A percentile compares a stretch with the other conserved stretches of the same genome.
These are phyloP conservation scores for Pyrgilauda ruficollis DNA, from an alignment of 2,113 vertebrate species.

Conservation along the genomic window DNA sequence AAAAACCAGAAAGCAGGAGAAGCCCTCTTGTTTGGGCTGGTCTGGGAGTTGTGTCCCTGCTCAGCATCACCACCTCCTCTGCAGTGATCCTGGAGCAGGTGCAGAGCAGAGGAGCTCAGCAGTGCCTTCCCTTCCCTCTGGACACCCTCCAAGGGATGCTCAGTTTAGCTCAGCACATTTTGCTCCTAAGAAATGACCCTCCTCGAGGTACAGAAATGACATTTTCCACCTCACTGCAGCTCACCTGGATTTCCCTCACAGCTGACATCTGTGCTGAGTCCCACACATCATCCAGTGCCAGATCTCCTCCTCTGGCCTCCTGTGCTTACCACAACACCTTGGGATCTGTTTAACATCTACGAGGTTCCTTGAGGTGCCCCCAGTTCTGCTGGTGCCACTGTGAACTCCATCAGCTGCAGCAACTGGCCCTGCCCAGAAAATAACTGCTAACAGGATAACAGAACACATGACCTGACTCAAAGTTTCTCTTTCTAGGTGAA, in stretches of 20 bases:
- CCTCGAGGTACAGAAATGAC: background rate
- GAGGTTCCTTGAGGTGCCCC: background rate
- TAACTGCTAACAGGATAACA: background rate
- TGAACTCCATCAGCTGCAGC: background rate
- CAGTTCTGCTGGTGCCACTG: background rate
- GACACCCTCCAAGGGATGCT: background rate
- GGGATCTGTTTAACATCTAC: rapidly evolving
- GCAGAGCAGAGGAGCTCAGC: background rate
- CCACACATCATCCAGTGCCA: background rate
- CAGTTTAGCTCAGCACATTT: background rate
- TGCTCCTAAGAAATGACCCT: background rate
- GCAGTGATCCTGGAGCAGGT: rapidly evolving
- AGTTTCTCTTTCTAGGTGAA: background rate
- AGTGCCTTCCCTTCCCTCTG: background rate
- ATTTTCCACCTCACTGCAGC: background rate
- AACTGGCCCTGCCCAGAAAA: background rate
- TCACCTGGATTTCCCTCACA: background rate
- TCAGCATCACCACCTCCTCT: background rate
- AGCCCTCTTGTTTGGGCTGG: background rate
- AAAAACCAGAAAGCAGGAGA: background rate
- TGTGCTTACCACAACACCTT: background rate
- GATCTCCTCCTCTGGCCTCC: background rate
- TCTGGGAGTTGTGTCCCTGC: background rate
- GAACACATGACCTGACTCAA: background rate
- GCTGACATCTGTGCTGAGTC: background rate